Evolutionary conservation across 2,797 vertebrate species (phyloP).

Genomic region (Melanotaenia maccullochi): DNA sequence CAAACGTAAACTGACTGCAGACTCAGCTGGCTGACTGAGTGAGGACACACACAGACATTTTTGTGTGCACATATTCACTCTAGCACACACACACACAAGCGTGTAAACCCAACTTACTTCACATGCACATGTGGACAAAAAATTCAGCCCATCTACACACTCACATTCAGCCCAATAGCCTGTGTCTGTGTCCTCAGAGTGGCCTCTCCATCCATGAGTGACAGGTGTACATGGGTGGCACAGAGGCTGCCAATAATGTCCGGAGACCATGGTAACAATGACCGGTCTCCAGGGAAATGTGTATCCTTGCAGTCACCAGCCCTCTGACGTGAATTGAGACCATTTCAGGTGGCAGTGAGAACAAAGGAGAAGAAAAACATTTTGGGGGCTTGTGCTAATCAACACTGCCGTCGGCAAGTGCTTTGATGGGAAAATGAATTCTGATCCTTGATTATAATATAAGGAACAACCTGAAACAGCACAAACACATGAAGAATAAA

Average conservation of each 20-base stretch:
- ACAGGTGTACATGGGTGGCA: constrained; percentile 87
- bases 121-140: constrained; percentile 50
- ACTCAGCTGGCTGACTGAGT: constrained; percentile 82
- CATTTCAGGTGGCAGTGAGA: constrained; percentile 86
- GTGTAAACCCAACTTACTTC: constrained; percentile 52
- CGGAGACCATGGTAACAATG: constrained; percentile 86
- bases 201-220: constrained; percentile 81
- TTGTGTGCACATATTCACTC: constrained; percentile 12
- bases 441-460: constrained; percentile 88
- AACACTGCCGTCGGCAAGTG: constrained; percentile 83
- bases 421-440: constrained; percentile 88
- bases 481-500: constrained; percentile 58
- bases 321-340: constrained; percentile 89
- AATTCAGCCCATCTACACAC: constrained; percentile 55
- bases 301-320: constrained; percentile 39
- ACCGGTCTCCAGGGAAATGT: constrained; percentile 84
- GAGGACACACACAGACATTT: constrained; percentile 59
- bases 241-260: constrained; percentile 86
- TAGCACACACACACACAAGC: constrained; percentile 3
- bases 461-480: constrained; percentile 72
- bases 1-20: constrained; percentile 81
- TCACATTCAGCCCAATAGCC: constrained; percentile 51
- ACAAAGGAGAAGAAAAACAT: constrained; percentile 71
- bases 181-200: constrained; percentile 48
- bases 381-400: constrained; percentile 79